These are phyloP conservation scores for Disparrhopalites patrizii DNA, from an alignment of 2,888 invertebrate genomes.

Conservation along the genomic window DNA sequence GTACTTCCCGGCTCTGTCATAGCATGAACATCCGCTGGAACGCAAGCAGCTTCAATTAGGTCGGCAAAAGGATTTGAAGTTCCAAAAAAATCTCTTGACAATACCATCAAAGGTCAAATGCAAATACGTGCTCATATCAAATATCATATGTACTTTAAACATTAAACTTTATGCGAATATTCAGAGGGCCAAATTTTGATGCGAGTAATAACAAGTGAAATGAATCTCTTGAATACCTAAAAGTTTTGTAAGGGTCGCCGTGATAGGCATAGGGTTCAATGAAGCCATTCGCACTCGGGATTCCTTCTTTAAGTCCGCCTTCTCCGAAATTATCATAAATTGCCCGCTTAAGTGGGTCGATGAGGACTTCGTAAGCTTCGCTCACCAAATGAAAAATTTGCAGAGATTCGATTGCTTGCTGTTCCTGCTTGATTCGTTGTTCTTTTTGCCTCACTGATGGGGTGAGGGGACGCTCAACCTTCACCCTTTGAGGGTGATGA, in stretches of 20 bases:
- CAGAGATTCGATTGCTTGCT: constrained; percentile 34
- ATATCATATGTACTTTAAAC: no score
- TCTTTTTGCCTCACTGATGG: constrained; percentile 51
- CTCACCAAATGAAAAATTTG: constrained; percentile 60
- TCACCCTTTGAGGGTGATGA: constrained; percentile 41
- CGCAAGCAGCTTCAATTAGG: constrained; percentile 63
- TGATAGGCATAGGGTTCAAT: constrained; percentile 75
- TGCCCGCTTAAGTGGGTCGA: constrained; percentile 63
- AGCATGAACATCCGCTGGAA: constrained; percentile 62
- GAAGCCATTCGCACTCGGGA: constrained; percentile 64
- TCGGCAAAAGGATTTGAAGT: constrained; percentile 77
- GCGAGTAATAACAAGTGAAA: neutral
- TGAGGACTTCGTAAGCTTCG: constrained; percentile 75
- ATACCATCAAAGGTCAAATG: no score
- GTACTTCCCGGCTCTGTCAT: constrained; percentile 58
- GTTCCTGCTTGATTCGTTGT: constrained; percentile 31
- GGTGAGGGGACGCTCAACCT: constrained; percentile 36
- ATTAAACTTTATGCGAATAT: no score
- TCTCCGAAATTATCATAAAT: constrained; percentile 88
- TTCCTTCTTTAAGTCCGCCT: constrained; percentile 75
- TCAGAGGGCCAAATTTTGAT: no score
- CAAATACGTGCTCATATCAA: no score
- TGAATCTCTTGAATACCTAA: constrained; percentile 54
- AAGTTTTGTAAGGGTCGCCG: constrained; percentile 70
- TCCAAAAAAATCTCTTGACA: constrained; percentile 70